Evolutionary conservation across 2,113 vertebrate species (phyloP).

Genomic region (Andinoacara biseriatus): DNA sequence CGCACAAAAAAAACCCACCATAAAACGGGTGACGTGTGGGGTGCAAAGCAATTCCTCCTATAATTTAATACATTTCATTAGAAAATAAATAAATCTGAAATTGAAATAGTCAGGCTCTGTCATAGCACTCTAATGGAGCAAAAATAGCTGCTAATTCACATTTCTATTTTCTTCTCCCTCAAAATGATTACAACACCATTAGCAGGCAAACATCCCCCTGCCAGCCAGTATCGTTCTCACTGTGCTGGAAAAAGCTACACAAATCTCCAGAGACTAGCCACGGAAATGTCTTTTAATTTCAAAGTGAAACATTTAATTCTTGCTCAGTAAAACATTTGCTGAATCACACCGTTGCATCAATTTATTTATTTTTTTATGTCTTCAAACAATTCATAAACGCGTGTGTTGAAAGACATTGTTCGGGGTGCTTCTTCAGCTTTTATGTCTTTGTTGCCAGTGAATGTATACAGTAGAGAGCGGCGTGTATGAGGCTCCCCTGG

Average conservation of each 20-base stretch:
- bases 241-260: constrained; percentile 52
- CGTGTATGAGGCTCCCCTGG: constrained; percentile 59
- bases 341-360: constrained; percentile 60
- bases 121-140: constrained; percentile 55
- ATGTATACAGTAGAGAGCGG: constrained; percentile 54
- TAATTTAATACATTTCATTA: constrained; percentile 34
- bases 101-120: constrained; percentile 30
- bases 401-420: constrained; percentile 58
- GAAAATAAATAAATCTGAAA: constrained; percentile 27
- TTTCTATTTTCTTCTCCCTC: constrained; percentile 45
- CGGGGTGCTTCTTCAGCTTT: constrained; percentile 49
- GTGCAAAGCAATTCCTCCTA: background rate
- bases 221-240: constrained; percentile 63
- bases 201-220: constrained; percentile 62
- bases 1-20: background rate
- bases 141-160: constrained; percentile 65
- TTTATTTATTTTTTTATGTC: background rate
- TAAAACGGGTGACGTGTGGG: background rate
- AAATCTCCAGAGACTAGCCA: constrained; percentile 64
- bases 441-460: constrained; percentile 68
- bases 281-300: constrained; percentile 67
- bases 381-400: constrained; percentile 51
- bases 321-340: constrained; percentile 64
- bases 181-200: constrained; percentile 61
- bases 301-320: constrained; percentile 70